These are phyloP conservation scores for Erethizon dorsatum DNA, from an alignment of 2,797 vertebrate genomes.

Conservation along the genomic window DNA sequence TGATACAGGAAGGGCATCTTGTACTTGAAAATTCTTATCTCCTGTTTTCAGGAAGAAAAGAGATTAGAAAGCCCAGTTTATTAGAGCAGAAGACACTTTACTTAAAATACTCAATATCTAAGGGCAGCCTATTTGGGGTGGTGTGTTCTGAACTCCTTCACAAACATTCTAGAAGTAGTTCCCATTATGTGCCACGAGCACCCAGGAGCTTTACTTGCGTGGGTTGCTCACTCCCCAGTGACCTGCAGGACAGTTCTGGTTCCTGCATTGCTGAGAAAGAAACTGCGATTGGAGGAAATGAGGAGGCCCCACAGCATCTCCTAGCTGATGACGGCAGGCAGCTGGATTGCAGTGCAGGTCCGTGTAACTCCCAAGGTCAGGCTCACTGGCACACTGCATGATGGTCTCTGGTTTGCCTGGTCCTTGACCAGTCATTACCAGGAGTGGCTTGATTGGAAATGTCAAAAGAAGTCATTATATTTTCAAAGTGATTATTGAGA, in stretches of 20 bases:
- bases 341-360: neutral
- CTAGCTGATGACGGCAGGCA: neutral
- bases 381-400: neutral
- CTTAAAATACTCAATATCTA: neutral
- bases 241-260: neutral
- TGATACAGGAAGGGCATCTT: neutral
- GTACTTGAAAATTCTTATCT: neutral
- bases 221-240: neutral
- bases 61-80: neutral
- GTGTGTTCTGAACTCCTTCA: neutral
- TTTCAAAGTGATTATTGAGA: neutral
- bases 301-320: neutral
- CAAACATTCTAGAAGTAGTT: neutral
- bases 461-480: neutral
- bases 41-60: conserved; percentile 16
- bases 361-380: no score
- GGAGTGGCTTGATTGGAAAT: neutral
- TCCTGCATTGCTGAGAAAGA: neutral
- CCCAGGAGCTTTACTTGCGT: neutral
- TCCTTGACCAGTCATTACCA: neutral
- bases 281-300: neutral
- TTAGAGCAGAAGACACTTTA: neutral
- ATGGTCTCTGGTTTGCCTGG: neutral
- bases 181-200: neutral
- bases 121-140: neutral